Evolutionary conservation across 1,140 invertebrate species (phyloP), one percentile per base, ranked within the genome.

Genomic region (Potamilus streckersoni): DNA sequence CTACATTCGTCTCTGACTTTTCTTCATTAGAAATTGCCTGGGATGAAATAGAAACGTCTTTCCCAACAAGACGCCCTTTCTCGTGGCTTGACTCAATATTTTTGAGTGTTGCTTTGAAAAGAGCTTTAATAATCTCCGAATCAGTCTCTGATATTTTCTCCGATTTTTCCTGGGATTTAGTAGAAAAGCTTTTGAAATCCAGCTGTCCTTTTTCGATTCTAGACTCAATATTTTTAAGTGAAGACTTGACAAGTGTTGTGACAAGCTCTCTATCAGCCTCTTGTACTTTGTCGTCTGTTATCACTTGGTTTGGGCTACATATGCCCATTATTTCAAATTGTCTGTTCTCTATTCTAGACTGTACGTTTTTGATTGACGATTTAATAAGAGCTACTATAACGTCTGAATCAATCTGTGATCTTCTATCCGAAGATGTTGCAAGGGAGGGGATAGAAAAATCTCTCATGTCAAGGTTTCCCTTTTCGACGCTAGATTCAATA

Each of bases 1-100:
- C 38, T 49, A 11, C 38, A 49, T 49, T 11, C 4, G 38, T 49
- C 11, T 49, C 38, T 49, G 11, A 49, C 6, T 11, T 49, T 49
- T 8, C 59, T 49, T 76, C 69, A 19, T 71, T 69, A n/a, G 74
- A 76, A 55, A 71, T 69, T 49, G 74, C 57, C 27, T 71, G 8
- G 14, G 69, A 76, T 31, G 75, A 71, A 62, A 68, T 63, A 55
- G 75, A 77, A 11, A 49, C 6, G 38, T 49, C 38, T 0, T 49
- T 49, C 38, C 38, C 6, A 49, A 8, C 38, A 58, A 69, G 56
- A 14, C 66, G 19, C 23, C 75, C 75, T 61, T 77, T 77, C 19
- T 31, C 69, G 17, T 72, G 63, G 57, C 75, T 77, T 71, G 70
- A 68, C 17, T 67, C 65, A 49, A 77, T 58, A 58, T 77, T 72